Conservation (phyloP, 2,113 vertebrate genomes). For the Pangasianodon gigas region DNA sequence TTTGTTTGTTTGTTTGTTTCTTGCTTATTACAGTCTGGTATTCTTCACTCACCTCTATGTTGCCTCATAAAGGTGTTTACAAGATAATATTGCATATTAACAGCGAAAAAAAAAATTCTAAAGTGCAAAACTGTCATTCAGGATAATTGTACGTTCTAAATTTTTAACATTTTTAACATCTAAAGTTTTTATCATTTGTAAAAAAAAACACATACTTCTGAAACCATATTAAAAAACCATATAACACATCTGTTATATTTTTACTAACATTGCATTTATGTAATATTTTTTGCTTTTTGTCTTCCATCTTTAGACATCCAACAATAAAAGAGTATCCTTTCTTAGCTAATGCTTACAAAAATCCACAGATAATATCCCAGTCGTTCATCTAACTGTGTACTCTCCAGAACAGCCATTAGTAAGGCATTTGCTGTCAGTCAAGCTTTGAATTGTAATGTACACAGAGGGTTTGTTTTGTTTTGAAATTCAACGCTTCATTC, state of each 20-base stretch:
- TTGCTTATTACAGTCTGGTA: not conserved
- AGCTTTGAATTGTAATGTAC: slow-evolving; percentile 10
- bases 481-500: slow-evolving; percentile 17
- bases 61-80: not conserved
- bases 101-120: not conserved
- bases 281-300: not conserved
- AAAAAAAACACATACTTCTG: no score
- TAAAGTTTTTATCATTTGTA: no score
- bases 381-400: not conserved
- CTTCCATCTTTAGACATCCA: not conserved
- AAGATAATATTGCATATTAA: not conserved
- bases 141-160: not conserved
- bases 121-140: not conserved
- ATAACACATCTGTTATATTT: not conserved
- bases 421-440: not conserved
- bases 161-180: not conserved
- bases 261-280: not conserved
- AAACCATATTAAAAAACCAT: no score
- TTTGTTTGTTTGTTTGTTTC: no score
- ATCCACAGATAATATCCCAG: slow-evolving; percentile 8
- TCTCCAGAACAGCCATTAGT: not conserved
- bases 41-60: not conserved
- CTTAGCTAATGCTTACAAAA: not conserved
- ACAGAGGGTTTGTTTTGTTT: slow-evolving; percentile 12
- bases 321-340: not conserved